Conservation (phyloP, 2,113 vertebrate species). For the Lathamus discolor region DNA sequence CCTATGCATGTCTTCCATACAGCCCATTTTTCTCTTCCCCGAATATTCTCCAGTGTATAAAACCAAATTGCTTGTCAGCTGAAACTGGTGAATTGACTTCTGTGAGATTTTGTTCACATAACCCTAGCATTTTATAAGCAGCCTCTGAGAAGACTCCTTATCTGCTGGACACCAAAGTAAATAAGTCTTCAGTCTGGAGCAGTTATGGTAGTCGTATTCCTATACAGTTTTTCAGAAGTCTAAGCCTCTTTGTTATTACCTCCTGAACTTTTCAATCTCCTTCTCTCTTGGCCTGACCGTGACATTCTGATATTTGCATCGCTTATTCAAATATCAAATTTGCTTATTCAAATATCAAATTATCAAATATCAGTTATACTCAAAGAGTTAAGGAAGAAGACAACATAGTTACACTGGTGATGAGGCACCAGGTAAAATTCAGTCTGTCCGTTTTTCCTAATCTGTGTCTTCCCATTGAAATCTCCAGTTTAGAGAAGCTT, state of each 20-base stretch:
- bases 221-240: background rate
- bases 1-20: fast-evolving
- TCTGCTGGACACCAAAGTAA: background rate
- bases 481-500: background rate
- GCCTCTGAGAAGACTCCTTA: background rate
- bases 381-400: background rate
- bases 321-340: background rate
- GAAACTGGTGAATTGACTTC: background rate
- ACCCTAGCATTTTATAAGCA: background rate
- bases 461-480: background rate
- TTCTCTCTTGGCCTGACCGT: background rate
- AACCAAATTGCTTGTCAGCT: background rate
- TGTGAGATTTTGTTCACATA: background rate
- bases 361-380: background rate
- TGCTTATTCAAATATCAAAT: background rate
- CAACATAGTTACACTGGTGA: background rate
- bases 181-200: background rate
- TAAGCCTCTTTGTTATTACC: background rate
- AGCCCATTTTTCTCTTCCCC: background rate
- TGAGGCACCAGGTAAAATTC: background rate
- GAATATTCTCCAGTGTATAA: background rate
- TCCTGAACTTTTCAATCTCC: background rate
- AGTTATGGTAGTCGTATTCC: background rate
- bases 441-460: background rate
- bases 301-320: background rate